Base-by-base conservation (phyloP, 2,888 invertebrate species). In the Choristoneura rosaceana region DNA sequence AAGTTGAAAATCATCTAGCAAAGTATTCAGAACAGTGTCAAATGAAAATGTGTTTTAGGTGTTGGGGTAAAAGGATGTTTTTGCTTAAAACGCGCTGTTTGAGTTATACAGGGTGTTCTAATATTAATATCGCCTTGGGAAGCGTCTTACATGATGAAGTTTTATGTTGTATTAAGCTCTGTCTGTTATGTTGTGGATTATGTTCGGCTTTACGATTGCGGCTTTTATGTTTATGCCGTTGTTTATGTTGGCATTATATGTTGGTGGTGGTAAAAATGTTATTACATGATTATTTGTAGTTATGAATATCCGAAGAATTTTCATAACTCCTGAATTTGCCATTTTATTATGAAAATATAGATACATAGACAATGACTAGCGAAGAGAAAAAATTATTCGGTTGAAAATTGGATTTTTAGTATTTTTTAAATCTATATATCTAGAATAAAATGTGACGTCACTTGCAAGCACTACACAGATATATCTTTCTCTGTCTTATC, bases 121-220 rank as follows among this genome's bases (percentile, higher is more conserved):
- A 78, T 78, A 78, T 77, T 78, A 77, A 78, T 78, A 78, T 74
- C 76, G 75, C 74, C 77, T 78, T 78, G 78, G 78, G 77, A 64
- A 74, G 71, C 77, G 73, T 66, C 75, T 78, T 77, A 74, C 76
- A 74, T 78, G 78, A 74, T 75, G 74, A 77, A 77, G 77, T 77
- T 77, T 76, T 77, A 74, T 77, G 71, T 70, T 70, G 66, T 70
- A 65, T 67, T 71, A 70, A 62, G 71, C 67, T 66, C 61, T 62
- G 71, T 65, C 65, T 71, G 69, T 69, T 55, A 55, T 67, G 71
- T 47, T 62, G 62, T 38, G 71, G 71, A 71, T 71, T 71, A 71
- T 71, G 73, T 64, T 73, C 73, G 64, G 68, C 64, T 73, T 73
- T 73, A 73, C 64, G 73, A 73, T 73, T 69, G 73, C 64, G 68